These are phyloP conservation scores for Morelia viridis DNA, from an alignment of 2,797 vertebrate genomes.

Conservation along the genomic window DNA sequence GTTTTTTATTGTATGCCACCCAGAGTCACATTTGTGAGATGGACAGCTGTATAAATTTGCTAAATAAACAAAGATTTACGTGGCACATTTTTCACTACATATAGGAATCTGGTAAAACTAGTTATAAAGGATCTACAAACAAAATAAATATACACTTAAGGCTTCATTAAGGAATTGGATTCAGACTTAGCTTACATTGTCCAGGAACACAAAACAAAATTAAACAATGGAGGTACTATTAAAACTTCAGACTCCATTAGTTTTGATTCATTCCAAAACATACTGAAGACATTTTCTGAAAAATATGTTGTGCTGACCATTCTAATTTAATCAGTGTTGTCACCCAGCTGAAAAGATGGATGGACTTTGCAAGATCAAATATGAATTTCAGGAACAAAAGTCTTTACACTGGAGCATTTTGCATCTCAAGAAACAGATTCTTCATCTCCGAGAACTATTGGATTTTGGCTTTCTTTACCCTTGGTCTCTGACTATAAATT, in stretches of 20 bases:
- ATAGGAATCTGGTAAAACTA: neutral
- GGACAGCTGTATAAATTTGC: no score
- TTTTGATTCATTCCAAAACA: neutral
- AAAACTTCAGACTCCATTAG: neutral
- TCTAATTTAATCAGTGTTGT: conserved; percentile 37
- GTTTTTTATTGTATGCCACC: neutral
- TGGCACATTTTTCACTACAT: neutral
- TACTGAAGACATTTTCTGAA: conserved; percentile 12
- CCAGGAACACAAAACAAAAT: neutral
- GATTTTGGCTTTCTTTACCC: conserved; percentile 51
- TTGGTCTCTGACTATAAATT: no score
- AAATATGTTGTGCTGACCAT: conserved; percentile 15
- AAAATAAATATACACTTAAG: neutral
- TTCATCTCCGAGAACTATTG: conserved; percentile 48
- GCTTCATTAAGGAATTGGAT: neutral
- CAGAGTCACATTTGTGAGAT: neutral
- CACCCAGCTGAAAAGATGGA: conserved; percentile 45
- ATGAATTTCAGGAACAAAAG: conserved; percentile 7
- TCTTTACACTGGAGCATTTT: conserved; percentile 57
- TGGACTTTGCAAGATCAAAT: neutral
- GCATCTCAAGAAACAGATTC: conserved; percentile 54
- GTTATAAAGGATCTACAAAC: neutral
- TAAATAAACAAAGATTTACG: neutral
- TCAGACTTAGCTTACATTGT: neutral
- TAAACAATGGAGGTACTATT: neutral